Base-by-base conservation (phyloP, 2,113 vertebrate genomes). In the Spea bombifrons region DNA sequence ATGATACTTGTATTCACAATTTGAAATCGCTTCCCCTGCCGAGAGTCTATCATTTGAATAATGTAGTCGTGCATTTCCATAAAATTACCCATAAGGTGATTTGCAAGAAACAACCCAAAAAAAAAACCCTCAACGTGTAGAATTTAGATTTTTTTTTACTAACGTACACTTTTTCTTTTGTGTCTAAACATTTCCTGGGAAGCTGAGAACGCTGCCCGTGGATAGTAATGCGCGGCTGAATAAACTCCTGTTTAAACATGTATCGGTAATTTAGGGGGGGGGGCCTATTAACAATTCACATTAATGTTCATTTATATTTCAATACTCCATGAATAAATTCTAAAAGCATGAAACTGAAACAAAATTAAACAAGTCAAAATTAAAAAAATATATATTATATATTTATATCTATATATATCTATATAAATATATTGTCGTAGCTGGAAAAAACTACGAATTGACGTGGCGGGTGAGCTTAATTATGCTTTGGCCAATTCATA, bases 11-110 rank as follows among this genome's bases (percentile, higher is more conserved):
- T 46, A 66, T 66, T 79, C 59, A 66, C 49, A 10, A 52, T 66
- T 49, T 55, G 72, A 55, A 79, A 66, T 65, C 46, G 76, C n/a
- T 15, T 65, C 16, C 45, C 76, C 76, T 66, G 76, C 76, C 9
- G 70, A 57, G 70, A 79, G 69, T 79, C 70, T 73, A 66, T 66
- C 70, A 64, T 66, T 10, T 66, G 70, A 66, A 79, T 73, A 72
- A 79, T 55, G 61, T 70, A 72, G 69, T 30, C 8, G 69, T 16
- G n/a, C 69, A 66, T 73, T 79, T 79, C 76, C 69, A 46, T 79
- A 53, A 71, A 72, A 79, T 79, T 79, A 79, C 69, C 64, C 76
- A 72, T 47, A 52, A 79, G 61, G 69, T 46, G 69, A 65, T 53
- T 73, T 66, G 5, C 6, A 16, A 70, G 8, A 66, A 78, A 68